Conservation (phyloP, 2,888 invertebrate species). For the Priapulus caudatus region DNA sequence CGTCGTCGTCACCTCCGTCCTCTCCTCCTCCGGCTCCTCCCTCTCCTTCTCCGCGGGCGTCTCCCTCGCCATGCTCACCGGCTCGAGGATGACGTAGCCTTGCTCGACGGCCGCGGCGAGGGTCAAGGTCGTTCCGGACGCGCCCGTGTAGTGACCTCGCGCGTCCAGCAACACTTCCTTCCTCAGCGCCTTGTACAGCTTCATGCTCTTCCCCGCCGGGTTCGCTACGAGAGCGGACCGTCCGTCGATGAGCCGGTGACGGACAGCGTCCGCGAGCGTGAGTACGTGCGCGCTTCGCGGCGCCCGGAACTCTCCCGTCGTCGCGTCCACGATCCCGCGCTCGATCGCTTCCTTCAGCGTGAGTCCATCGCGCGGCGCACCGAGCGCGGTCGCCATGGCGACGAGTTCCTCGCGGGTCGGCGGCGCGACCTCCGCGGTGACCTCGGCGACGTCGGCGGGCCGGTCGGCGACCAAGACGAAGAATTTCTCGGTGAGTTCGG, state of each 20-base stretch:
- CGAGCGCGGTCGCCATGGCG: conserved; percentile 15
- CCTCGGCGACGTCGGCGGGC: conserved; percentile 27
- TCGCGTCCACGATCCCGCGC: conserved; percentile 58
- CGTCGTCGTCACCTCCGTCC: neutral
- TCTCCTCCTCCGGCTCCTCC: neutral
- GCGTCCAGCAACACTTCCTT: conserved; percentile 59
- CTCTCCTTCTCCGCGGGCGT: neutral
- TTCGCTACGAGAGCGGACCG: conserved; percentile 61
- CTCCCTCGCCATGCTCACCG: conserved; percentile 17
- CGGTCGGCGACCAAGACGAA: conserved; percentile 55
- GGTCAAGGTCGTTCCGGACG: conserved; percentile 64
- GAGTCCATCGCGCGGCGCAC: conserved; percentile 44
- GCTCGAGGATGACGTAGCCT: conserved; percentile 52
- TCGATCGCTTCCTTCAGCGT: conserved; percentile 65
- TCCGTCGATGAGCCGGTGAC: conserved; percentile 47
- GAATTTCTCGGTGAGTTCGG: conserved; percentile 55
- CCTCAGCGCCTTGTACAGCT: conserved; percentile 63
- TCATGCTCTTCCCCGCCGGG: conserved; percentile 42
- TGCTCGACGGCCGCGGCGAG: conserved; percentile 71
- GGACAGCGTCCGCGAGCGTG: conserved; percentile 37
- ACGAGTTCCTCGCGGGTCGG: conserved; percentile 55
- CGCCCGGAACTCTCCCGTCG: conserved; percentile 34
- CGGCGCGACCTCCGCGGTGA: conserved; percentile 68
- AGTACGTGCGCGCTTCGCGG: conserved; percentile 32
- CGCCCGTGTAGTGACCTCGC: conserved; percentile 46